A percentile compares a stretch with the other conserved stretches of the same genome.
Evolutionary conservation across 2,113 vertebrate genomes (phyloP).

Genomic region (Acrocephalus arundinaceus): DNA sequence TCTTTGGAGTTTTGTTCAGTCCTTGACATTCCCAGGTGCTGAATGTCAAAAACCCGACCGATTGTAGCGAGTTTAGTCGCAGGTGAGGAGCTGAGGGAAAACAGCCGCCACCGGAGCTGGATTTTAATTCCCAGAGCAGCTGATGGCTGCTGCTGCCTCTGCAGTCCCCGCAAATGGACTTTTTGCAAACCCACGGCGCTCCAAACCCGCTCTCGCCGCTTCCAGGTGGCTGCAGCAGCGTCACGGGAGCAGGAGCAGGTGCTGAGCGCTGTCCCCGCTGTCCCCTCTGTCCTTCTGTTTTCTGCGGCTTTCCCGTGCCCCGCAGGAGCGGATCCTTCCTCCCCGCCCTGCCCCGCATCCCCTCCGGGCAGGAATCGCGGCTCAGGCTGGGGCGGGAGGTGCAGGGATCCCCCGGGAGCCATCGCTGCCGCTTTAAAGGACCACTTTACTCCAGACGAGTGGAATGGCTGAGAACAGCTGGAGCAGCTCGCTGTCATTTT

Average conservation of each 20-base stretch:
- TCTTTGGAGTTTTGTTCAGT: not conserved
- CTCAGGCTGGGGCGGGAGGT: not conserved
- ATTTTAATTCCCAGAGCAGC: not conserved
- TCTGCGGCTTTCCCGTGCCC: not conserved
- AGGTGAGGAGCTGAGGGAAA: not conserved
- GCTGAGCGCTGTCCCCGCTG: not conserved
- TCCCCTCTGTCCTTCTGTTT: not conserved
- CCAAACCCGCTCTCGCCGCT: fast-evolving
- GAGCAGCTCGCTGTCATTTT: not conserved
- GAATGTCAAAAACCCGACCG: not conserved
- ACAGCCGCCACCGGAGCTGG: not conserved
- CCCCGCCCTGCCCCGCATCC: fast-evolving
- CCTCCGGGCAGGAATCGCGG: not conserved
- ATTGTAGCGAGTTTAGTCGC: not conserved
- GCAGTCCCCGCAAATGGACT: not conserved
- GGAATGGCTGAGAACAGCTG: not conserved
- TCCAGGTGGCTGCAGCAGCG: not conserved
- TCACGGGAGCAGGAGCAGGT: not conserved
- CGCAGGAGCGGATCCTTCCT: not conserved
- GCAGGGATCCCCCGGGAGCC: not conserved
- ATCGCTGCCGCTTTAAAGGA: not conserved
- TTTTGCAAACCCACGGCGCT: not conserved
- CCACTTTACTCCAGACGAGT: not conserved
- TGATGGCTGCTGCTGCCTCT: not conserved
- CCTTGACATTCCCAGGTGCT: not conserved